These are phyloP conservation scores for Oasisia sp. DNA, from an alignment of 2,888 invertebrate genomes.

Conservation along the genomic window DNA sequence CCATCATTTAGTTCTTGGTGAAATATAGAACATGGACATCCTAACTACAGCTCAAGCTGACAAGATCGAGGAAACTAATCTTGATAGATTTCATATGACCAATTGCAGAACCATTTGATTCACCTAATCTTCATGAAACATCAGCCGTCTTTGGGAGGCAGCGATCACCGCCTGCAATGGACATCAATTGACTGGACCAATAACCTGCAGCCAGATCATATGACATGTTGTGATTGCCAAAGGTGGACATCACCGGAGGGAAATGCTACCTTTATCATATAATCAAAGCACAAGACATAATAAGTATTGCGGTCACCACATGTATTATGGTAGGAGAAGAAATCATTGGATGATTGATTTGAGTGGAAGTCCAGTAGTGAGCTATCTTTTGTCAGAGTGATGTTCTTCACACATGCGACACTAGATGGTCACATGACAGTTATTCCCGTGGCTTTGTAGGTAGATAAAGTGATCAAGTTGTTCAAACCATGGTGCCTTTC, in stretches of 20 bases:
- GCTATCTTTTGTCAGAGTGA: not conserved
- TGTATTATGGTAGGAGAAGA: not conserved
- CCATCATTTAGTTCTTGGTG: not conserved
- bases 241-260: not conserved
- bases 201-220: not conserved
- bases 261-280: slow-evolving; percentile 10
- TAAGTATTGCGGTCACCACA: not conserved
- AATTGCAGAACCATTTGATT: not conserved
- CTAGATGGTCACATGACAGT: not conserved
- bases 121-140: not conserved
- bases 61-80: not conserved
- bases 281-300: not conserved
- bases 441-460: not conserved
- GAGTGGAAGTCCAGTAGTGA: not conserved
- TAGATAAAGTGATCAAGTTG: not conserved
- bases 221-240: not conserved
- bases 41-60: not conserved
- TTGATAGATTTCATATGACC: not conserved
- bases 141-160: not conserved
- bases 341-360: not conserved
- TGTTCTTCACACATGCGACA: not conserved
- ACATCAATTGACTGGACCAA: not conserved
- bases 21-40: not conserved
- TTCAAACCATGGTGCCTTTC: not conserved
- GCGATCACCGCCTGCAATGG: not conserved